These are phyloP conservation scores for Lasioglossum leucozonium DNA, from an alignment of 2,888 invertebrate genomes.

Conservation along the genomic window DNA sequence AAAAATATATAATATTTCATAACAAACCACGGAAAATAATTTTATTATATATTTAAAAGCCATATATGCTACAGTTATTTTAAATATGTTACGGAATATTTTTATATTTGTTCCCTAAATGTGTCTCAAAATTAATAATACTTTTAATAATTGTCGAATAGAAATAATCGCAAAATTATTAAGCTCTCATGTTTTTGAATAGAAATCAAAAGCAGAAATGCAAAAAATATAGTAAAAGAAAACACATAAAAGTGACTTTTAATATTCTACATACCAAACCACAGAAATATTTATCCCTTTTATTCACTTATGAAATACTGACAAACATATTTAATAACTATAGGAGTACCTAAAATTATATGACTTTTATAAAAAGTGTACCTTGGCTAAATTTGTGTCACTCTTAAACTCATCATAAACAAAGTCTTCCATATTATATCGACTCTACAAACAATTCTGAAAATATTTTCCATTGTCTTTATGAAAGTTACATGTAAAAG, in stretches of 20 bases:
- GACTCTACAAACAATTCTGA: constrained; percentile 28
- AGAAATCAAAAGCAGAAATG: constrained; percentile 14
- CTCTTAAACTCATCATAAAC: constrained; percentile 18
- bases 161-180: background rate
- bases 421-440: constrained; percentile 21
- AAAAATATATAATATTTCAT: constrained; percentile 25
- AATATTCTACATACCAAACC: constrained; percentile 1
- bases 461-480: constrained; percentile 26
- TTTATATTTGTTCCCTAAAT: constrained; percentile 24
- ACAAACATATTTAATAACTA: constrained; percentile 25
- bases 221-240: background rate
- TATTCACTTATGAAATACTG: constrained; percentile 15
- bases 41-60: constrained; percentile 6
- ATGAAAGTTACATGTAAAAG: constrained; percentile 23
- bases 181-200: background rate
- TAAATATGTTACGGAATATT: constrained; percentile 12
- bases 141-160: background rate
- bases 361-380: constrained; percentile 28
- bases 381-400: background rate
- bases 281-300: constrained; percentile 34
- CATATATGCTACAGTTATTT: constrained; percentile 6
- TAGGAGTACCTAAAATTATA: constrained; percentile 30
- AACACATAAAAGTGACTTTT: constrained; percentile 21
- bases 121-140: constrained; percentile 20
- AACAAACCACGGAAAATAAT: constrained; percentile 36